A percentile compares a stretch with the other conserved stretches of the same genome.
phyloP scores from a whole-genome alignment of 2,888 invertebrate genomes.

The Pediacus dermestoides region DNA sequence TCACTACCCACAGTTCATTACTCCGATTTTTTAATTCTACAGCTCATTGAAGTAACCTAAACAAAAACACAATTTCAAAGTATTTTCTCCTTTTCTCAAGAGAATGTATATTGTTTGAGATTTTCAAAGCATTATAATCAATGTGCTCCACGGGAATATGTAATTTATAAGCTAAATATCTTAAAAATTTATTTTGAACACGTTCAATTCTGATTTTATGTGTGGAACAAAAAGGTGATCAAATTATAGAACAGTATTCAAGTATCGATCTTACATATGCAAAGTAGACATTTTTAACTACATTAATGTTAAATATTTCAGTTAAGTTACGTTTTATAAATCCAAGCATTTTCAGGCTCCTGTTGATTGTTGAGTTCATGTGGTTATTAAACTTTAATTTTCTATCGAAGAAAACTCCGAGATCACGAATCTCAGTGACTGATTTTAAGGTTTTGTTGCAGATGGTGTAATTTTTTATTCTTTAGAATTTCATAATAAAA shows the following conservation, averaged over 20 bases:
- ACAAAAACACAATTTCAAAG: too few relatives aligned
- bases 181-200: background rate
- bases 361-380: background rate
- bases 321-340: background rate
- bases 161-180: background rate
- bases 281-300: background rate
- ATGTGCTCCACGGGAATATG: too few relatives aligned
- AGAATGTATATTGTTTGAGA: too few relatives aligned
- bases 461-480: background rate
- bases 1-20: too few relatives aligned
- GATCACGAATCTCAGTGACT: background rate
- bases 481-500: background rate
- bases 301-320: background rate
- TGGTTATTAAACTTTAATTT: background rate
- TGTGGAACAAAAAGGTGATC: background rate
- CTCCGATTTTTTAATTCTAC: too few relatives aligned
- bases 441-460: background rate
- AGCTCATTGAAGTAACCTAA: too few relatives aligned
- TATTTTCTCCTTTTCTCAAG: too few relatives aligned
- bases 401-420: background rate
- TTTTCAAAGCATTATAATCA: too few relatives aligned
- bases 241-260: slow-evolving; percentile 1
- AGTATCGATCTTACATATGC: background rate
- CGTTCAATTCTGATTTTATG: background rate
- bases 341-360: background rate